phyloP scores from a whole-genome alignment of 1,140 invertebrate genomes.

The Drosophila nebulosa region DNA sequence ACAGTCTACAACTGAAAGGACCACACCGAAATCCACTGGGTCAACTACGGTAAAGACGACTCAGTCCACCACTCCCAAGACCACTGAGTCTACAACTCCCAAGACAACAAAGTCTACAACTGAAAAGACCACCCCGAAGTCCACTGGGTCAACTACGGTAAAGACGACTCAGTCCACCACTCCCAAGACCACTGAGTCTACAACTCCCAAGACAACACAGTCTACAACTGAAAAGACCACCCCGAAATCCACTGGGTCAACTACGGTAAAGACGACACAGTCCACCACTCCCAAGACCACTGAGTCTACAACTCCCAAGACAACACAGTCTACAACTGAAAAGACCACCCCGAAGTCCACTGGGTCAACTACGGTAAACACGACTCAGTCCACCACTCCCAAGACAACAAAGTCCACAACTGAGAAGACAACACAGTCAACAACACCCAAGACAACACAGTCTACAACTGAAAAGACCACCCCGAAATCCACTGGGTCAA shows the following conservation, averaged over 20 bases:
- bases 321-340: not conserved
- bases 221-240: not conserved
- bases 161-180: not conserved
- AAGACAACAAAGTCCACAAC: not conserved
- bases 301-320: not conserved
- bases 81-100: not conserved
- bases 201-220: not conserved
- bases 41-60: not conserved
- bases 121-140: not conserved
- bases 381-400: not conserved
- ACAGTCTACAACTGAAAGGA: not conserved
- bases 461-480: not conserved
- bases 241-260: not conserved
- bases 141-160: not conserved
- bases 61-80: too few species aligned
- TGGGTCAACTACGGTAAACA: not conserved
- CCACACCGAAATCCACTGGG: not conserved
- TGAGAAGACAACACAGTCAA: not conserved
- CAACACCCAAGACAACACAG: not conserved
- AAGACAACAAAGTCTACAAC: not conserved
- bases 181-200: not conserved
- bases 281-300: not conserved
- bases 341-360: not conserved
- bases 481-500: not conserved
- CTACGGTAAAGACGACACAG: not conserved